phyloP scores from a whole-genome alignment of 30 jellyfish, hydroid and myxozoan genomes.

The Cassiopea andromeda region DNA sequence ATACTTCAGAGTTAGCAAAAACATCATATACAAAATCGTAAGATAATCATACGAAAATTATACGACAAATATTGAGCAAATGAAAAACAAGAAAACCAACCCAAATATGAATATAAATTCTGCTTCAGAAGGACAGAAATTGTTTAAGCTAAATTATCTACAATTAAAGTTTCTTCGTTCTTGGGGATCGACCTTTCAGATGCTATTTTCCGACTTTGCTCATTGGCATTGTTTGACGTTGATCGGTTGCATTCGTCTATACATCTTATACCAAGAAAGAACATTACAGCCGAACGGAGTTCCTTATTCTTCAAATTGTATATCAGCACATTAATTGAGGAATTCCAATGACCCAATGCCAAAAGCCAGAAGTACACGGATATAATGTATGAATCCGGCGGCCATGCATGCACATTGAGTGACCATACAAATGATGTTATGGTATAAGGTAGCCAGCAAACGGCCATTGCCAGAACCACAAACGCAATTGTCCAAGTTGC shows the following conservation, averaged over 20 bases:
- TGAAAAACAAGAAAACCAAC: no score
- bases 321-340: slow-evolving; percentile 78
- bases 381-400: slow-evolving; percentile 19
- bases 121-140: no score
- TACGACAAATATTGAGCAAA: no score
- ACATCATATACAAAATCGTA: no score
- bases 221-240: neutral
- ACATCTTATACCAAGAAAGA: slow-evolving; percentile 17
- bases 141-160: no score
- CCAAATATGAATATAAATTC: no score
- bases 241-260: slow-evolving; percentile 1
- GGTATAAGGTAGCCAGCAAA: slow-evolving; percentile 86
- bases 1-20: no score
- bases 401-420: slow-evolving; percentile 8
- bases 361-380: slow-evolving; percentile 60
- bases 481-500: slow-evolving; percentile 83
- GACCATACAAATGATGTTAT: slow-evolving; percentile 49
- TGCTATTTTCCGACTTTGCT: neutral
- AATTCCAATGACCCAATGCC: slow-evolving; percentile 81
- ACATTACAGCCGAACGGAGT: slow-evolving; percentile 64
- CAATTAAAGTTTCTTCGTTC: neutral
- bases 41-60: no score
- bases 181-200: neutral
- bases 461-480: slow-evolving; percentile 66
- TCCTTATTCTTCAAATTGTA: slow-evolving; percentile 87